Evolutionary conservation across 1,140 invertebrate genomes (phyloP), one percentile per base, ranked within the genome.

Genomic region (Platyscapa corneri): DNA sequence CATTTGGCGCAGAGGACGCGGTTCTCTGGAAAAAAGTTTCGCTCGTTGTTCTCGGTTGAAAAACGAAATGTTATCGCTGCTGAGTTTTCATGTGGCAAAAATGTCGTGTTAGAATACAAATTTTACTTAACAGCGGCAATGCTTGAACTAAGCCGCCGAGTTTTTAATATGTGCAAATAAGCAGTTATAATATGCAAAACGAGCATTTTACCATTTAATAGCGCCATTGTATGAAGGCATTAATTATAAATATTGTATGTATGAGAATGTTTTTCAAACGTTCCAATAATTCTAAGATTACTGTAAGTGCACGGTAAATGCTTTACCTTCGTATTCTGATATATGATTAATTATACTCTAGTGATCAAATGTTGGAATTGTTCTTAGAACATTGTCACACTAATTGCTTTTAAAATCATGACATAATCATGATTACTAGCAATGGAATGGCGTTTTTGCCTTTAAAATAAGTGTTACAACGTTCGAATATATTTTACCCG

Each of bases 301-400:
- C 30, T 42, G 70, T 18, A 74, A 27, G 23, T 37, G 23, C 39
- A 42, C 23, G 20, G 23, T 10, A 42, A 42, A 70, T 37, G 8
- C n/a, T 16, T 3, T 8, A 32, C 49, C 3, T n/a, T 75, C 37
- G 42, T 75, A 18, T 32, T 49, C 18, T 53, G 53, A 49, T 34
- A n/a, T 56, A 53, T 77, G 42, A 53, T 53, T 77, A 53, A 49
- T 53, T 32, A 56, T 56, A 53, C 23, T 53, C 32, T 6, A 53
- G 49, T 27, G 75, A 77, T 77, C 32, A 23, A 53, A 8, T 81
- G 12, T 46, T 81, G 20, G n/a, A 60, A 80, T 85, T 75, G 79
- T 77, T 85, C 65, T 85, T 82, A 72, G 78, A 77, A 76, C 84
- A 82, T 77, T 85, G 78, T 76, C 84, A 81, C 81, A 78, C n/a